A percentile compares a stretch with the other conserved stretches of the same genome.
Evolutionary conservation across 1,140 invertebrate species (phyloP).

Genomic region (Sweltsa coloradensis): DNA sequence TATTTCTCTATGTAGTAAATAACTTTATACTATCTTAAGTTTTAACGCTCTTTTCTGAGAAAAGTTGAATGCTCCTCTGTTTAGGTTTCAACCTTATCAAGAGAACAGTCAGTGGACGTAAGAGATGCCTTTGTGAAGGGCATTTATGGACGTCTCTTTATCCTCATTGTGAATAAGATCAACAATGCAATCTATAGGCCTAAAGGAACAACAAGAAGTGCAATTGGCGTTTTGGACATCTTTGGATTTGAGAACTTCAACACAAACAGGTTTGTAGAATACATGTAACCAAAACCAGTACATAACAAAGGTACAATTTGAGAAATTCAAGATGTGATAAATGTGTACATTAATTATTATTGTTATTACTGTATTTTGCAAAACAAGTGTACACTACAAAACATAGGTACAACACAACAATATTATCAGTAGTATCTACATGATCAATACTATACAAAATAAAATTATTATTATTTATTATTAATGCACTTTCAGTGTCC

Average conservation of each 20-base stretch:
- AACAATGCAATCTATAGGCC: conserved; percentile 75
- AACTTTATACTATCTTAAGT: no score
- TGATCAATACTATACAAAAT: no score
- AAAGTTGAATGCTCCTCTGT: no score
- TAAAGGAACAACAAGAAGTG: conserved; percentile 41
- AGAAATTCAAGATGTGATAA: no score
- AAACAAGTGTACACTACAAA: no score
- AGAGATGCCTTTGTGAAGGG: conserved; percentile 86
- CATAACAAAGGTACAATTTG: no score
- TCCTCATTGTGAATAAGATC: conserved; percentile 82
- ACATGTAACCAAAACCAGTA: neutral
- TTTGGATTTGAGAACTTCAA: conserved; percentile 96
- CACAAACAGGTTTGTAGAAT: conserved; percentile 44
- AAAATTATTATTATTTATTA: no score
- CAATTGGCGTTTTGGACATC: conserved; percentile 88
- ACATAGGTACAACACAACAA: no score
- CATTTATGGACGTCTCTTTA: conserved; percentile 85
- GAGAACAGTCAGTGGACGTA: conserved; percentile 62
- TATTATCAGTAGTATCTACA: no score
- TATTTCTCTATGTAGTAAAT: no score
- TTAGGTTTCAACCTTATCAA: conserved; percentile 47
- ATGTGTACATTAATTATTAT: neutral
- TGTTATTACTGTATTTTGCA: neutral
- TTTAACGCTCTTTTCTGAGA: no score
- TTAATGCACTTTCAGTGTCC: no score